These are phyloP conservation scores for Hymenopus coronatus DNA, from an alignment of 2,888 invertebrate species.

Conservation along the genomic window DNA sequence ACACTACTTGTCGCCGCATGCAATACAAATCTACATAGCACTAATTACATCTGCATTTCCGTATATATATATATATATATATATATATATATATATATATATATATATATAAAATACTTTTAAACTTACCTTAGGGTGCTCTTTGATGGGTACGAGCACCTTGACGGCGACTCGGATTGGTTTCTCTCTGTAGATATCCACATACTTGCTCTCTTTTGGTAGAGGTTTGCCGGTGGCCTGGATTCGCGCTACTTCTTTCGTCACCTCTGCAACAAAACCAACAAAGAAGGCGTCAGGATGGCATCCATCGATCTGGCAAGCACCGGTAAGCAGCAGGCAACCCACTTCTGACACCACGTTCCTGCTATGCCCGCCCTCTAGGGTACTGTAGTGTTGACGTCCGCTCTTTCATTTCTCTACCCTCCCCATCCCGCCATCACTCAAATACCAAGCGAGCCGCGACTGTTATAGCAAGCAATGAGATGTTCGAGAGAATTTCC, in stretches of 20 bases:
- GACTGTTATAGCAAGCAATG: neutral
- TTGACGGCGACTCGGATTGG: slow-evolving; percentile 70
- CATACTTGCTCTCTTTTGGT: slow-evolving; percentile 64
- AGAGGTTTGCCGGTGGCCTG: slow-evolving; percentile 59
- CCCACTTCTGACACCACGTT: neutral
- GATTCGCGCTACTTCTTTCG: slow-evolving; percentile 32
- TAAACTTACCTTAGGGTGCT: slow-evolving; percentile 67
- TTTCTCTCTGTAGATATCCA: slow-evolving; percentile 74
- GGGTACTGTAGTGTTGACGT: neutral
- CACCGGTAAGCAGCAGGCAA: neutral
- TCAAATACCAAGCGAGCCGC: neutral
- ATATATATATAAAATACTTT: too few species aligned
- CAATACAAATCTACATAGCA: too few species aligned
- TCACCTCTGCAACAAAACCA: slow-evolving; percentile 32
- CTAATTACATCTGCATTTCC: too few species aligned
- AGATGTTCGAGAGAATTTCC: neutral
- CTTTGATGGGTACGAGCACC: slow-evolving; percentile 68
- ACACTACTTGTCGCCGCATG: too few species aligned
- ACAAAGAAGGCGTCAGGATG: neutral
- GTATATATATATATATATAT: too few species aligned
- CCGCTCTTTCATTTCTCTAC: neutral
- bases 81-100: too few species aligned
- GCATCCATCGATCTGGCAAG: neutral
- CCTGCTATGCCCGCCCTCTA: neutral
- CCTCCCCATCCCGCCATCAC: neutral